Percentiles rank a stretch among this genome's conserved stretches.
Conservation (phyloP, 1,140 invertebrate genomes). For the Drosophila repletoides region DNA sequence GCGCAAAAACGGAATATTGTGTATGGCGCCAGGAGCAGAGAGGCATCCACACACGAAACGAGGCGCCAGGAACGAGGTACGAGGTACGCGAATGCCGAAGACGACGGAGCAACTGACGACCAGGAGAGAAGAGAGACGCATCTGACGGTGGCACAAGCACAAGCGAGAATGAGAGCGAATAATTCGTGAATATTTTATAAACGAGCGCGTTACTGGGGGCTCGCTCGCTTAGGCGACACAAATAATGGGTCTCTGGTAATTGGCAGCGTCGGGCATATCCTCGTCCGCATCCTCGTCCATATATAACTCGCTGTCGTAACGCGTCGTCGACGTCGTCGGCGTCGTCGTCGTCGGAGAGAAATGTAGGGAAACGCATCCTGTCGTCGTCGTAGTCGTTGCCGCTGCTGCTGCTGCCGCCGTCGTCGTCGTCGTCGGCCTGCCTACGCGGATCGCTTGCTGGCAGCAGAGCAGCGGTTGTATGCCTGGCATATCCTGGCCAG, state of each 20-base stretch:
- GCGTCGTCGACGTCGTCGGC: neutral
- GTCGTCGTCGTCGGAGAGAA: constrained; percentile 51
- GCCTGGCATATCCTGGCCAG: constrained; percentile 39
- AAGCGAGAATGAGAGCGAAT: constrained; percentile 69
- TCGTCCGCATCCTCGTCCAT: constrained; percentile 13
- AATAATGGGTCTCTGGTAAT: constrained; percentile 50
- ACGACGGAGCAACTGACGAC: constrained; percentile 15
- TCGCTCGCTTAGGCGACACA: constrained; percentile 46
- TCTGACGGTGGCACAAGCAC: constrained; percentile 37
- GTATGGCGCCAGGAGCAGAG: constrained; percentile 1
- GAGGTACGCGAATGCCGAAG: constrained; percentile 5
- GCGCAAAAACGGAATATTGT: neutral
- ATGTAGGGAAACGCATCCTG: constrained; percentile 70
- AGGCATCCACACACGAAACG: constrained; percentile 14
- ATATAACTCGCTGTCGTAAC: too few relatives aligned
- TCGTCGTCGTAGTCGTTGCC: constrained; percentile 10
- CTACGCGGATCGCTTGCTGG: constrained; percentile 46
- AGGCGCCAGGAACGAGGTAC: constrained; percentile 9
- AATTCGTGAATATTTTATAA: constrained; percentile 81
- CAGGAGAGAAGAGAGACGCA: constrained; percentile 36
- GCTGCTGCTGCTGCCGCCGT: constrained; percentile 12
- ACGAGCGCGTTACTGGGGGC: constrained; percentile 49
- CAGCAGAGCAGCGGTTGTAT: constrained; percentile 33
- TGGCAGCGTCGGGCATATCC: constrained; percentile 30
- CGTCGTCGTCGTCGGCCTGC: constrained; percentile 35